Evolutionary conservation across 2,888 invertebrate genomes (phyloP).

Genomic region (Timema cristinae): DNA sequence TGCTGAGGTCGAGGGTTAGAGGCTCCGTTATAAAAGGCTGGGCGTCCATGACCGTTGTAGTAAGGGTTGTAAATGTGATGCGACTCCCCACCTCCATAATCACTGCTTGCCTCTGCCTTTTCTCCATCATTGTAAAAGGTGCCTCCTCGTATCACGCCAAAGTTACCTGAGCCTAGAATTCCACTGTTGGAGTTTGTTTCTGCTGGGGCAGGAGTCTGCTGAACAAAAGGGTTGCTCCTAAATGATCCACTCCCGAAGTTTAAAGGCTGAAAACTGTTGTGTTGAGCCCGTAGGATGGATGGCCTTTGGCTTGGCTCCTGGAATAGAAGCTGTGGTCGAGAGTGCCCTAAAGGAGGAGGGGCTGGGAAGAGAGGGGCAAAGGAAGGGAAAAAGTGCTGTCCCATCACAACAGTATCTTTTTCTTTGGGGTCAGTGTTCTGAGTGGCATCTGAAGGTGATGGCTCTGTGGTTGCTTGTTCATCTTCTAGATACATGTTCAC

Average conservation of each 20-base stretch:
- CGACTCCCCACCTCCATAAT: constrained; percentile 34
- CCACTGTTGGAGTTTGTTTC: constrained; percentile 52
- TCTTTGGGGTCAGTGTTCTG: background rate
- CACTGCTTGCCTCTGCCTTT: constrained; percentile 59
- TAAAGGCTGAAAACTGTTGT: constrained; percentile 28
- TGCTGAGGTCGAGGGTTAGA: constrained; percentile 71
- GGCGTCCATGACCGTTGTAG: constrained; percentile 67
- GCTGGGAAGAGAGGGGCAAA: constrained; percentile 63
- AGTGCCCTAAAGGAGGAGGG: constrained; percentile 59
- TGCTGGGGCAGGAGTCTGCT: constrained; percentile 41
- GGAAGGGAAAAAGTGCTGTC: constrained; percentile 64
- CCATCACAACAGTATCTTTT: constrained; percentile 20
- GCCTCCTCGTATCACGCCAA: constrained; percentile 80
- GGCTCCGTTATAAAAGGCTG: constrained; percentile 54
- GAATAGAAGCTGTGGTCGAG: constrained; percentile 48
- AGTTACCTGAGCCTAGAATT: constrained; percentile 77
- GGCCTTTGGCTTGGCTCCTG: constrained; percentile 59
- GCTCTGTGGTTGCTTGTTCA: too few relatives aligned
- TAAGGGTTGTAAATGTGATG: constrained; percentile 51
- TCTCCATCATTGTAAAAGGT: constrained; percentile 65
- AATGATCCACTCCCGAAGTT: constrained; percentile 22
- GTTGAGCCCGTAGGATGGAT: constrained; percentile 36
- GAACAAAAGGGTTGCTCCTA: constrained; percentile 45
- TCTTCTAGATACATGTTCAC: too few relatives aligned
- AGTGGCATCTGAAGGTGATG: too few relatives aligned